A percentile compares a stretch with the other conserved stretches of the same genome.
These are phyloP conservation scores for Drosophila gunungcola DNA, from an alignment of 1,140 invertebrate genomes.

Conservation along the genomic window DNA sequence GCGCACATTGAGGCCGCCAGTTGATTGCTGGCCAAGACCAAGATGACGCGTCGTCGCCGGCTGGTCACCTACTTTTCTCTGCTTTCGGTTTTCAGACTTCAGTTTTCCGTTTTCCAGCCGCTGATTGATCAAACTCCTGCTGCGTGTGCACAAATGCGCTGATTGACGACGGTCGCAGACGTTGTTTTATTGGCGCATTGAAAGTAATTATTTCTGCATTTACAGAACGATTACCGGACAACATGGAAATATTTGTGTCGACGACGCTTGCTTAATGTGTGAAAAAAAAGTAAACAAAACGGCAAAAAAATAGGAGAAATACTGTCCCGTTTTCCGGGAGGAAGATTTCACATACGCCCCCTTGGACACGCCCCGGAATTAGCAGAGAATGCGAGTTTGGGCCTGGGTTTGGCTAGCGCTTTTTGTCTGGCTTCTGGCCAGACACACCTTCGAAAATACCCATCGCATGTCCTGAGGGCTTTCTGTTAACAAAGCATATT, in stretches of 20 bases:
- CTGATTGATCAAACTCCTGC: slow-evolving; percentile 78
- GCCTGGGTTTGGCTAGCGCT: slow-evolving; percentile 1
- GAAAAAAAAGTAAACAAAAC: slow-evolving; percentile 51
- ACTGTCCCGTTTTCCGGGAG: slow-evolving; percentile 67
- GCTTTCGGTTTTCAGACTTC: slow-evolving; percentile 68
- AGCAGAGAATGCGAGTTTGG: slow-evolving; percentile 14
- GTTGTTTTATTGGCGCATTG: slow-evolving; percentile 77
- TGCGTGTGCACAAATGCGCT: slow-evolving; percentile 71
- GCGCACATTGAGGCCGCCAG: slow-evolving; percentile 48
- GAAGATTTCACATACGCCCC: slow-evolving; percentile 78
- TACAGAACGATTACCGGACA: slow-evolving; percentile 82
- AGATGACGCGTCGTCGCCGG: slow-evolving; percentile 37
- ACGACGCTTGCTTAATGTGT: slow-evolving; percentile 75
- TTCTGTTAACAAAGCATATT: slow-evolving; percentile 7
- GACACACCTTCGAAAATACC: slow-evolving; percentile 47
- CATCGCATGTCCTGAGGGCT: slow-evolving; percentile 22
- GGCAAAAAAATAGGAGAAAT: slow-evolving; percentile 15
- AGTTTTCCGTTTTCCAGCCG: slow-evolving; percentile 36
- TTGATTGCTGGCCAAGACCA: slow-evolving; percentile 54
- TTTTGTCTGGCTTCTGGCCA: slow-evolving; percentile 22
- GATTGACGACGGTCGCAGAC: slow-evolving; percentile 56
- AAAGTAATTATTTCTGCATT: slow-evolving; percentile 83
- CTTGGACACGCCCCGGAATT: slow-evolving; percentile 54
- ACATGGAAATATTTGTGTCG: slow-evolving; percentile 81
- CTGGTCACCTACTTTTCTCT: slow-evolving; percentile 79